phyloP scores from a whole-genome alignment of 2,113 vertebrate genomes.

The Psilopogon haemacephalus region DNA sequence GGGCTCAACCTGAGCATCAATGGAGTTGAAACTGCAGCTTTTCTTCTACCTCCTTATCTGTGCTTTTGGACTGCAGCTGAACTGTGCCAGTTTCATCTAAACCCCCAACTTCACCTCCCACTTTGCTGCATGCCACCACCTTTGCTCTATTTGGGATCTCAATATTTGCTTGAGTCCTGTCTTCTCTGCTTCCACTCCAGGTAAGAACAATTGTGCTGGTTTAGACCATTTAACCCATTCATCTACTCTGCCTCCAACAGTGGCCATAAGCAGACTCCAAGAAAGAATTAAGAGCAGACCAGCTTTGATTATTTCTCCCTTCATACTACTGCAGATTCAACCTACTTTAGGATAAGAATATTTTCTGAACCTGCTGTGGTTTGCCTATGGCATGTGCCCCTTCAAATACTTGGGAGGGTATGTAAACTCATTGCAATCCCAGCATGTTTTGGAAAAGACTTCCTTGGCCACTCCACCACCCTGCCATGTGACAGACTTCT shows the following conservation, averaged over 20 bases:
- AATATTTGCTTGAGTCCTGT: background rate
- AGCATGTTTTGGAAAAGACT: background rate
- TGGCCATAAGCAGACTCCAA: background rate
- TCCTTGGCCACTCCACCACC: background rate
- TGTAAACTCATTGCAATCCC: background rate
- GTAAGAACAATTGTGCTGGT: background rate
- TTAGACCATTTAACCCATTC: background rate
- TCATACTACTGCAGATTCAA: background rate
- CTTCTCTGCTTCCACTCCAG: background rate
- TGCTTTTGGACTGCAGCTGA: background rate
- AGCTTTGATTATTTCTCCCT: background rate
- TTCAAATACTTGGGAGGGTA: background rate
- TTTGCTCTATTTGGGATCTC: background rate
- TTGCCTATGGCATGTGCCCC: background rate
- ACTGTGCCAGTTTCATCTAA: background rate
- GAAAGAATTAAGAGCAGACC: background rate
- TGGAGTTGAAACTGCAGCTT: background rate
- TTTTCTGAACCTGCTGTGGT: background rate
- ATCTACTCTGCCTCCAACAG: background rate
- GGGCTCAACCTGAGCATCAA: background rate
- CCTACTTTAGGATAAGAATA: background rate
- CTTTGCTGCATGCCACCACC: background rate
- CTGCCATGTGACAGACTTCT: background rate
- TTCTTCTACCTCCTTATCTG: conserved; percentile 9
- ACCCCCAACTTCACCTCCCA: background rate